Base-by-base conservation (phyloP, 2,797 vertebrate genomes). In the Sebastes cheni region DNA sequence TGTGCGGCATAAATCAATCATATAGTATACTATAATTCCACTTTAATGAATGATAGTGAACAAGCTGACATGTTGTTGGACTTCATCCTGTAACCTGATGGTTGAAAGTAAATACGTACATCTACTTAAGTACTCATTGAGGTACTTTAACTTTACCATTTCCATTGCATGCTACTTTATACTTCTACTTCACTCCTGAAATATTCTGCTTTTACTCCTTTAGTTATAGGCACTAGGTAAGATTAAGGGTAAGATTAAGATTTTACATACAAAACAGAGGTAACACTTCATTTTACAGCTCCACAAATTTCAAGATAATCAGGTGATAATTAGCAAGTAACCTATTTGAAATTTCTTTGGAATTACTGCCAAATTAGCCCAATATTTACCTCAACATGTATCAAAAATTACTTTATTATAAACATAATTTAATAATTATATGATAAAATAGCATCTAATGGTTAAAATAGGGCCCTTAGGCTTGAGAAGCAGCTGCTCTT, bases 1-100 rank as follows among this genome's bases (percentile, higher is more conserved):
- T 27, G 55, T 62, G 36, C 32, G 14, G 46, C 23, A n/a, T 59
- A 70, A 8, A 8, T 71, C 65, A 86, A 77, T 70, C 79, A 86
- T 86, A 89, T 82, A n/a, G 42, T 46, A 46, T 46, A 46, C 6
- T 2, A 5, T 34, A 23, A 75, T 32, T 67, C 54, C 58, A 39
- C 34, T 16, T 61, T 62, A 72, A 27, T 6, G 11, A 55, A 22
- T 52, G 54, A 72, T 64, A 66, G 55, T 5, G 30, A 64, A 22
- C 20, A 32, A 65, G 58, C 8, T 29, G 64, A 54, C 7, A 4
- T 14, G 30, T 67, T 18, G 13, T 61, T n/a, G 5, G 27, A 71
- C 10, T 22, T 77, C 4, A 68, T 62, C 25, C 9, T 20, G 11
- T 27, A 18, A 20, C 23, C 61, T 13, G 22, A 23, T 25, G 9